phyloP scores from a whole-genome alignment of 2,113 vertebrate genomes.

The Psettodes erumei region DNA sequence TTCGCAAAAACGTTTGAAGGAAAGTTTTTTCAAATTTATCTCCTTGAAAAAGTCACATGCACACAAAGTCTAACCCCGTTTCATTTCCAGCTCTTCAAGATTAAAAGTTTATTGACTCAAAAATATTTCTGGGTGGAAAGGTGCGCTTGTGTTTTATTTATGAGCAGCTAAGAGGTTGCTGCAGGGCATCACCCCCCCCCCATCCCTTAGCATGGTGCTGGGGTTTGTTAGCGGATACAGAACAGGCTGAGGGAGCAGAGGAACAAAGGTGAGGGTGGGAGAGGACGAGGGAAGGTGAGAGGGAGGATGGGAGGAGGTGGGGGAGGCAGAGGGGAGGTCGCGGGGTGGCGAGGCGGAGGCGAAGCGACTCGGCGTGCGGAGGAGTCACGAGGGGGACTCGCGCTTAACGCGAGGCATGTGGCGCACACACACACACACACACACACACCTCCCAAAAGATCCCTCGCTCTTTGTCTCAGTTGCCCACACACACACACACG shows the following conservation, averaged over 20 bases:
- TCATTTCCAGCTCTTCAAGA: constrained; percentile 48
- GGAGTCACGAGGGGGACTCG: constrained; percentile 58
- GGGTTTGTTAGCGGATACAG: constrained; percentile 33
- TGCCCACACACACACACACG: constrained; percentile 28
- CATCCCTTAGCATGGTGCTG: constrained; percentile 59
- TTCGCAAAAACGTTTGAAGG: neutral
- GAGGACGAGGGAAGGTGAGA: constrained; percentile 40
- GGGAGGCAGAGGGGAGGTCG: no score
- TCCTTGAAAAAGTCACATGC: no score
- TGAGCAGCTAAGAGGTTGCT: constrained; percentile 74
- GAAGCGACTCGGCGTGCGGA: constrained; percentile 21
- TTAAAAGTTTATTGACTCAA: constrained; percentile 59
- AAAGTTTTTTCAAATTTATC: neutral
- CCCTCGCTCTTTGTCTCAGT: constrained; percentile 32
- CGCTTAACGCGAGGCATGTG: constrained; percentile 45
- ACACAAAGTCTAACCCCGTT: constrained; percentile 7
- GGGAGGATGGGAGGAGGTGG: neutral
- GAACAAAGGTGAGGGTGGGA: constrained; percentile 36
- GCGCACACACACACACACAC: constrained; percentile 19
- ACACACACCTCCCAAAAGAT: constrained; percentile 21
- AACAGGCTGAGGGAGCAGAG: neutral
- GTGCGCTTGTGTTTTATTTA: constrained; percentile 66
- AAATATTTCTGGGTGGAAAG: constrained; percentile 49
- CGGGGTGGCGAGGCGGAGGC: constrained; percentile 42
- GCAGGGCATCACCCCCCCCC: constrained; percentile 65